Base-by-base conservation (phyloP, 2,888 invertebrate genomes). In the Lasiommata megera region DNA sequence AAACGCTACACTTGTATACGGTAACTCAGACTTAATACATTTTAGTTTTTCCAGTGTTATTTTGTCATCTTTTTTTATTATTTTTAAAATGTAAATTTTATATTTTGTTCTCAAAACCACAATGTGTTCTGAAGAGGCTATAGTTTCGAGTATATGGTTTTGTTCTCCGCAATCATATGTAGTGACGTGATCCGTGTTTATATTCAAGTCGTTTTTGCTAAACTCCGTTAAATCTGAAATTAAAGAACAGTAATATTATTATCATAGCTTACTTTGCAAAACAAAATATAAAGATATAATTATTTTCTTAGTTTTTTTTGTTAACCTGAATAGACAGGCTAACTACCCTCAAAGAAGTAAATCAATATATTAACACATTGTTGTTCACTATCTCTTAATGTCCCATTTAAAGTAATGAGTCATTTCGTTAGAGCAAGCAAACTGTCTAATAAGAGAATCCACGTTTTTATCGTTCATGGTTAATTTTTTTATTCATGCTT, bases 1-100 rank as follows among this genome's bases (percentile, higher is more conserved):
- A 70, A 89, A 87, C 6, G 79, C 75, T 62, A 91, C 79, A 38
- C 88, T 74, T 0, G 88, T 89, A 58, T 82, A 86, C 0, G 86
- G 80, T 29, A 82, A 59, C 47, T 78, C 75, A 0, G 84, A 80
- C 40, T 81, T 76, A 18, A 84, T 70, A 62, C 76, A 73, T 64
- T 84, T 83, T 0, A 87, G 43, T 63, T 76, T 74, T 41, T 85
- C 76, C 56, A 88, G 62, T 28, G 65, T 58, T 36, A 83, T 51
- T 1, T 58, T 62, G 11, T 70, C 66, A 37, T 76, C 68, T 1
- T 57, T 53, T 37, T 69, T 66, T 1, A 65, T 37, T 14, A 89
- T 66, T 72, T 80, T 83, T 5, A 90, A 62, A 41, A 91, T 72
- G 18, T 79, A 74, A 57, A 91, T 69, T 71, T 78, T 85, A 48